Evolutionary conservation across 92 coral and sea anemone species (phyloP), one percentile per base, ranked within the genome.

Genomic region (Pocillopora grandis): DNA sequence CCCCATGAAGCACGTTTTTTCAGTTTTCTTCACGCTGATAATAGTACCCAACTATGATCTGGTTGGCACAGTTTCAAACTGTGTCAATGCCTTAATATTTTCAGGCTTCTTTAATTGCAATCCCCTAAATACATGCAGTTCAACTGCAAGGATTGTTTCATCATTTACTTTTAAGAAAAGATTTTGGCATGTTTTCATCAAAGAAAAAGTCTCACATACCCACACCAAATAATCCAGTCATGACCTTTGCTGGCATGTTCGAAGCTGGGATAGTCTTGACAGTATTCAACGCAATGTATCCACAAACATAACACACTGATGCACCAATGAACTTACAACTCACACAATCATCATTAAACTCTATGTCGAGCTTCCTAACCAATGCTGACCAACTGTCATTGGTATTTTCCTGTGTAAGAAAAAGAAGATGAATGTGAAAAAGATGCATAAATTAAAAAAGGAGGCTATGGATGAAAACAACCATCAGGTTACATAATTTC

Each of bases 321-420:
- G 91, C 89, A 33, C 96, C 94, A 60, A 95, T 85, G 76, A 92
- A 21, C 72, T 83, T 95, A 82, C 98, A 95, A 36, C 91, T 88
- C 49, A 89, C 81, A 91, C 98, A 95, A 80, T 95, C 92, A 10
- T 94, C 93, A 33, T 90, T 87, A 68, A 89, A 88, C 9, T 86
- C 82, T 18, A 92, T 81, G 62, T 92, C 94, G 42, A 92, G 86
- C 85, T 90, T 92, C 48, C 92, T 87, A 66, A 80, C 66, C 62
- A 59, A 2, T 12, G 3, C 14, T 12, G 62, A 59, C 62, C 62
- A 59, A 42, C 52, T 42, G 8, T 42, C 5, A 42, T 42, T 42
- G 8, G 52, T 7, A 42, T 42, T 42, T 42, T 42, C 52, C 52
- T 42, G 52, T 3, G 52, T 42, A 42, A 42, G 8, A 2, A 42